phyloP scores from a whole-genome alignment of 2,888 invertebrate genomes.

The Silvanus unidentatus region DNA sequence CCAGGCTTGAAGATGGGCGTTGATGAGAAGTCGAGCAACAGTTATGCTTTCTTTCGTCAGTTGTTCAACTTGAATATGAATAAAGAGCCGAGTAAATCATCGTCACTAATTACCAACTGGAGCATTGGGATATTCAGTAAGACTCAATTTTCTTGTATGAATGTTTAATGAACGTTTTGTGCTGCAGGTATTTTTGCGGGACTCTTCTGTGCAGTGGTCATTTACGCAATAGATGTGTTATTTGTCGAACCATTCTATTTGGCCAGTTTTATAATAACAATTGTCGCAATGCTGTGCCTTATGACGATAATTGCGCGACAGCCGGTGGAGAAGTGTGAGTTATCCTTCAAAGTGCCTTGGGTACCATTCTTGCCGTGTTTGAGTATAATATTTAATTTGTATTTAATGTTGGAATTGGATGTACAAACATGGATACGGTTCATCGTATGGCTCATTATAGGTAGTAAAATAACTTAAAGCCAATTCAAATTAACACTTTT shows the following conservation, averaged over 20 bases:
- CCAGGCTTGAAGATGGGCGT: slow-evolving; percentile 23
- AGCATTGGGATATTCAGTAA: slow-evolving; percentile 54
- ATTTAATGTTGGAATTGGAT: slow-evolving; percentile 83
- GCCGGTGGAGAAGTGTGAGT: slow-evolving; percentile 55
- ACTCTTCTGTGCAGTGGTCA: slow-evolving; percentile 49
- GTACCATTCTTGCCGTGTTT: slow-evolving; percentile 80
- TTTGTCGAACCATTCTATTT: slow-evolving; percentile 42
- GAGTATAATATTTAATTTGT: slow-evolving; percentile 81
- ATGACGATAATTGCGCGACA: slow-evolving; percentile 63
- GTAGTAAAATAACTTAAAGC: slow-evolving; percentile 40
- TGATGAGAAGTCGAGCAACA: slow-evolving; percentile 12
- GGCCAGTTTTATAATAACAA: slow-evolving; percentile 40
- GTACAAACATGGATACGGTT: slow-evolving; percentile 84
- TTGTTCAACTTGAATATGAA: slow-evolving; percentile 66
- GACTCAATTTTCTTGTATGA: neutral
- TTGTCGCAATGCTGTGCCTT: slow-evolving; percentile 49
- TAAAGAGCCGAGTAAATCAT: slow-evolving; percentile 60
- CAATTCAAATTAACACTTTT: slow-evolving; percentile 1
- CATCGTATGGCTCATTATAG: slow-evolving; percentile 75
- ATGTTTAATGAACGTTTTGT: slow-evolving; percentile 11
- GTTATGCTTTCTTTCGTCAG: slow-evolving; percentile 42
- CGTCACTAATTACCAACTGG: slow-evolving; percentile 61
- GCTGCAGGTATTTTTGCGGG: slow-evolving; percentile 53
- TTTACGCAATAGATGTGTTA: slow-evolving; percentile 36
- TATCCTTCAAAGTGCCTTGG: slow-evolving; percentile 76